These are phyloP conservation scores for Dinothrombium tinctorium DNA, from an alignment of 1,140 invertebrate genomes.

Conservation along the genomic window DNA sequence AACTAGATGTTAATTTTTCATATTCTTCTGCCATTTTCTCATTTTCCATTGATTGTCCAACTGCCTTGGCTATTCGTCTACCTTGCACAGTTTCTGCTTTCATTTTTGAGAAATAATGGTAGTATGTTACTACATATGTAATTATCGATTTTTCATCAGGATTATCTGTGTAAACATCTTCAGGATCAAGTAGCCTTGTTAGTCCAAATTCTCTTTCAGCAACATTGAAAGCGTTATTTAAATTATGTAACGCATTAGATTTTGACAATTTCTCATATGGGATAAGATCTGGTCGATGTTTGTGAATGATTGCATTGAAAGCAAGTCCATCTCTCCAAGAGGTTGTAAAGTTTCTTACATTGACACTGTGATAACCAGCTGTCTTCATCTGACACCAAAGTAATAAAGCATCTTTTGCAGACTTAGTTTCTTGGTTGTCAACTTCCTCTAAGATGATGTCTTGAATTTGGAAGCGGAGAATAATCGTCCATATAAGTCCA, in stretches of 20 bases:
- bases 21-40: conserved; percentile 90
- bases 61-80: conserved; percentile 86
- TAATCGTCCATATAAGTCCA: conserved; percentile 99
- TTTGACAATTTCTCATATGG: conserved; percentile 92
- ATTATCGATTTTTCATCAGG: conserved; percentile 99
- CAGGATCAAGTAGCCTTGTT: conserved; percentile 87
- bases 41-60: conserved; percentile 95
- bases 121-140: conserved; percentile 98
- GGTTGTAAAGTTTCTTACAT: conserved; percentile 97
- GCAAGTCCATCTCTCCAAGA: conserved; percentile 97
- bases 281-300: conserved; percentile 86
- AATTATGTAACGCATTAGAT: conserved; percentile 83
- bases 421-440: conserved; percentile 95
- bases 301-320: conserved; percentile 99
- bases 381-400: conserved; percentile 99
- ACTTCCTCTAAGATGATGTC: conserved; percentile 98
- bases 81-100: conserved; percentile 98
- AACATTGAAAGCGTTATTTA: conserved; percentile 93
- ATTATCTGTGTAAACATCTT: conserved; percentile 95
- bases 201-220: conserved; percentile 96
- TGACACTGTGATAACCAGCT: conserved; percentile 96
- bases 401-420: conserved; percentile 76
- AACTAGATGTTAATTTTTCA: conserved; percentile 79
- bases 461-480: conserved; percentile 98
- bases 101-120: conserved; percentile 99